Evolutionary conservation across 1,140 invertebrate genomes (phyloP).

Genomic region (Drosophila orosa): DNA sequence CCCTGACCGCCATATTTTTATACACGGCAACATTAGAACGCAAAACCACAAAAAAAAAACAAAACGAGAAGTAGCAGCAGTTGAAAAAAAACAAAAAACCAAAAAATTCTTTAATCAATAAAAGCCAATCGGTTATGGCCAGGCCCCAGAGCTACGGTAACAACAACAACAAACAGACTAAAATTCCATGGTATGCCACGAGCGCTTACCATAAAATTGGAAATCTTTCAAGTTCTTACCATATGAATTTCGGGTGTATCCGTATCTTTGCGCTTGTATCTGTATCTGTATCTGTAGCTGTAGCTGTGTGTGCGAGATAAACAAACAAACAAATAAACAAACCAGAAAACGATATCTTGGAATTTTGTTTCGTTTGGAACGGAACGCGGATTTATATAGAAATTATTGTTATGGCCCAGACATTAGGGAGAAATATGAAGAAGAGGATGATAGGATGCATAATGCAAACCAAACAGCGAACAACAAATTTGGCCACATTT

Average conservation of each 20-base stretch:
- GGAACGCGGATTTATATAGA: conserved; percentile 64
- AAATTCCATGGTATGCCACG: conserved; percentile 72
- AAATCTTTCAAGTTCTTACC: conserved; percentile 76
- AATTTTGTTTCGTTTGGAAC: conserved; percentile 60
- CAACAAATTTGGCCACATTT: conserved; percentile 60
- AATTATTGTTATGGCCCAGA: conserved; percentile 56
- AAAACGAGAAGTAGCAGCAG: conserved; percentile 10
- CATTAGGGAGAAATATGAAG: conserved; percentile 39
- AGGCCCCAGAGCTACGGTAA: conserved; percentile 14
- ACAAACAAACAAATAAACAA: conserved; percentile 69
- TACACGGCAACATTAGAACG: conserved; percentile 45
- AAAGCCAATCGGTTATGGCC: conserved; percentile 72
- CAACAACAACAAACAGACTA: conserved; percentile 36
- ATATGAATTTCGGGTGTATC: conserved; percentile 17
- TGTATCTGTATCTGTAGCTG: conserved; percentile 15
- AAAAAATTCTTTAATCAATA: conserved; percentile 57
- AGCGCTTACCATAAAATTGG: conserved; percentile 78
- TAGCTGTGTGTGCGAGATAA: conserved; percentile 58
- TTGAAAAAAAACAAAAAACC: conserved; percentile 5
- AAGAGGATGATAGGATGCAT: conserved; percentile 37
- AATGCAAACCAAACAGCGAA: conserved; percentile 63
- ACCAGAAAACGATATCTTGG: conserved; percentile 58
- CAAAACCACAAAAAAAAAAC: conserved; percentile 41
- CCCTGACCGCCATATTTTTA: conserved; percentile 58
- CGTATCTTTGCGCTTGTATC: conserved; percentile 6